Base-by-base conservation (phyloP, 2,797 vertebrate genomes). In the Trematomus bernacchii region DNA sequence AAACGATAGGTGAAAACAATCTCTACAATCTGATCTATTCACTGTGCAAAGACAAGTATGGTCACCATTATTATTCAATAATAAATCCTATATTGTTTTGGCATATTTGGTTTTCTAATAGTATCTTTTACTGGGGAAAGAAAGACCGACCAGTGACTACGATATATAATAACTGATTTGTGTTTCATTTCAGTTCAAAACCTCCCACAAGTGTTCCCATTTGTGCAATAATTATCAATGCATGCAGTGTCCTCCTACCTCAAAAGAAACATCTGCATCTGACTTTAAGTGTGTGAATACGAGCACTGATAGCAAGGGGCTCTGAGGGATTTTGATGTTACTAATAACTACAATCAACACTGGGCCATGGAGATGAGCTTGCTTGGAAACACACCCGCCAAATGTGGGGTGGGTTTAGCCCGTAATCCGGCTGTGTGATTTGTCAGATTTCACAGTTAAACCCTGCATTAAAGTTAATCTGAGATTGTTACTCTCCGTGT, bases 391-490 rank as follows among this genome's bases (percentile, higher is more conserved):
- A 65, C 79, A 76, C 69, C 70, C 70, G 71, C 81, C 76, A 83
- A 87, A 87, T 83, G 69, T 70, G 79, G 86, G 61, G 69, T 73
- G 79, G 86, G 61, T 90, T 89, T 77, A 92, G 76, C 70, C 59
- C 48, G 11, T 92, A 91, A 93, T 90, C 91, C 78, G 11, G 44
- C 83, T 71, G 75, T 84, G 82, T 88, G 87, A 89, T 92, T 92
- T 91, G 89, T 90, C 86, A 84, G 89, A 92, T 88, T 92, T 91
- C 71, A 86, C 85, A 78, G 88, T 80, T 84, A 92, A 91, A 87
- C 71, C 90, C 90, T 71, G 85, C 64, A 91, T 92, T 91, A 87
- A 86, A 85, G 88, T 89, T 92, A 91, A 93, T 92, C 92, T 86
- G 83, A 89, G 87, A 87, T 87, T 86, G 85, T 87, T 85, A 88